Evolutionary conservation across 1,140 invertebrate species (phyloP).

Genomic region (Brachionus calyciflorus): DNA sequence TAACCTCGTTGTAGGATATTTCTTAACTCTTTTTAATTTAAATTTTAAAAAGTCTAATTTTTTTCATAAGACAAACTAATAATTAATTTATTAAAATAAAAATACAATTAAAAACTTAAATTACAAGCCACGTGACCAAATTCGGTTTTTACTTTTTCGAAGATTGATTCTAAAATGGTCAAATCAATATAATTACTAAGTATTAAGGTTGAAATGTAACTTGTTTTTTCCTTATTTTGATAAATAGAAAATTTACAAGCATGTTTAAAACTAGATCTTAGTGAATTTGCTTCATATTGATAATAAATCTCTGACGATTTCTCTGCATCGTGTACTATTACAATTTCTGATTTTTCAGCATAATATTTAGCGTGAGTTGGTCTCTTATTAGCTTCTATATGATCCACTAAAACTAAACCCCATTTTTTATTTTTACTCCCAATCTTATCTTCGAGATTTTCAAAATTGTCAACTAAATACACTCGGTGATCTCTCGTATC

Average conservation of each 20-base stretch:
- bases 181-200: slow-evolving; percentile 32
- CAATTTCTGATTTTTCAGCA: background rate
- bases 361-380: background rate
- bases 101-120: background rate
- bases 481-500: background rate
- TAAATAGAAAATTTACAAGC: slow-evolving; percentile 35
- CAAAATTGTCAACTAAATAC: background rate
- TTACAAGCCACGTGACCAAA: slow-evolving; percentile 29
- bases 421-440: background rate
- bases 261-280: background rate
- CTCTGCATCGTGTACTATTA: slow-evolving; percentile 30
- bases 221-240: background rate
- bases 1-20: too few species aligned
- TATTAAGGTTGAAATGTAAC: slow-evolving; percentile 17
- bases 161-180: background rate
- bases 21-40: too few species aligned
- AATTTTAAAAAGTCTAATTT: too few species aligned
- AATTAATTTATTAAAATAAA: too few species aligned
- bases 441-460: background rate
- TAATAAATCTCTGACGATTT: background rate
- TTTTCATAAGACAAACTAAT: too few species aligned
- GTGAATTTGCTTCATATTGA: background rate
- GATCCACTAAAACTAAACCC: slow-evolving; percentile 23
- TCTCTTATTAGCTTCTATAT: background rate
- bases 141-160: background rate